These are phyloP conservation scores for Melospiza melodia DNA, from an alignment of 2,113 vertebrate genomes.

Conservation along the genomic window DNA sequence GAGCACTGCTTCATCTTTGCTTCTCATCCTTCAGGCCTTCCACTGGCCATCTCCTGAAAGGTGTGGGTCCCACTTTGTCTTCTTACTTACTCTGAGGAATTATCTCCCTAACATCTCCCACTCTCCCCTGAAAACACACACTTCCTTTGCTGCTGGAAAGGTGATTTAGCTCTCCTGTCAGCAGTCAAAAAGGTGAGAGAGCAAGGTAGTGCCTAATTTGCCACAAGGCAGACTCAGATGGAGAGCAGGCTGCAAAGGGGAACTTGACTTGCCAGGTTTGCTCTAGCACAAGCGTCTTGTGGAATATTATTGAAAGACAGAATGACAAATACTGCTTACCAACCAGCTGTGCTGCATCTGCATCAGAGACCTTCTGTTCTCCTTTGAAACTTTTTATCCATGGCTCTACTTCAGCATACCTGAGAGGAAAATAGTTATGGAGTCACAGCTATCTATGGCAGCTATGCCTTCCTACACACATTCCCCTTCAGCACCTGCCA, in stretches of 20 bases:
- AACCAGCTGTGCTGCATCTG: background rate
- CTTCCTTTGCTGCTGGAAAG: background rate
- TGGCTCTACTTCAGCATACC: background rate
- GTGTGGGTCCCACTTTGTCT: background rate
- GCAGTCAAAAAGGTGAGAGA: background rate
- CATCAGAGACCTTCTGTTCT: background rate
- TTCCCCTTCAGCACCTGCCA: background rate
- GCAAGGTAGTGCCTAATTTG: background rate
- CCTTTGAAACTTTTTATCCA: background rate
- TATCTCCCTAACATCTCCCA: background rate
- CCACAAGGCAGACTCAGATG: background rate
- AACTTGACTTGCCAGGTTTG: background rate
- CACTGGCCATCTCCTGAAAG: background rate
- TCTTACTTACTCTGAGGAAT: background rate
- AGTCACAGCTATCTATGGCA: background rate
- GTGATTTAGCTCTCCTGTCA: background rate
- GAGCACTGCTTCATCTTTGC: background rate
- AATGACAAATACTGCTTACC: background rate
- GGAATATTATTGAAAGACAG: background rate
- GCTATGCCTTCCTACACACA: background rate
- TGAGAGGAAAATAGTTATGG: background rate
- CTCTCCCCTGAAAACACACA: background rate
- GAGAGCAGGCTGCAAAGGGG: background rate
- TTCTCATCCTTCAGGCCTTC: background rate
- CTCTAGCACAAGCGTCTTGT: background rate